Evolutionary conservation across 1,140 invertebrate species (phyloP).

Genomic region (Fopius arisanus): DNA sequence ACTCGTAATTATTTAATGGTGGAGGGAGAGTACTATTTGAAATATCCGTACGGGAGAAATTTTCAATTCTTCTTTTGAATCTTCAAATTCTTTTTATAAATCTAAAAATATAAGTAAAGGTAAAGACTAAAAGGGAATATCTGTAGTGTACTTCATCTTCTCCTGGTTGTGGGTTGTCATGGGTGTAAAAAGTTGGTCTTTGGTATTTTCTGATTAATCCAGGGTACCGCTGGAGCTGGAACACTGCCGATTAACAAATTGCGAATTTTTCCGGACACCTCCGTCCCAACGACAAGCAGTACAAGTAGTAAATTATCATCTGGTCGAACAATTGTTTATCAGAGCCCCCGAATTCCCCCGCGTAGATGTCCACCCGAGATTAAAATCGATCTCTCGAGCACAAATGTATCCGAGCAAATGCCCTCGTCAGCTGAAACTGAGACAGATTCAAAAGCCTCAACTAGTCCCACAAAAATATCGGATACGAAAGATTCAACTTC

Average conservation of each 20-base stretch:
- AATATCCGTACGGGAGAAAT: no score
- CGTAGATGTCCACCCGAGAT: constrained; percentile 49
- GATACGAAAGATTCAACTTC: background rate
- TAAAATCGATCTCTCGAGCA: background rate
- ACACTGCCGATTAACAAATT: constrained; percentile 56
- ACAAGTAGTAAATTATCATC: constrained; percentile 17
- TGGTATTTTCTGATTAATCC: constrained; percentile 36
- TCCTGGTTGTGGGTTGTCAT: constrained; percentile 31
- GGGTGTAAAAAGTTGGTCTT: constrained; percentile 45
- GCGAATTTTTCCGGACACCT: constrained; percentile 42
- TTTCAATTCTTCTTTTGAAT: no score
- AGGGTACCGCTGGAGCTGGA: constrained; percentile 61
- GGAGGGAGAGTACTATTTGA: background rate
- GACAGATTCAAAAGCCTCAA: constrained; percentile 6
- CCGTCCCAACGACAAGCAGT: constrained; percentile 52
- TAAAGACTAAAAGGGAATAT: background rate
- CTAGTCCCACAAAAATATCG: background rate
- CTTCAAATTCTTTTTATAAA: no score
- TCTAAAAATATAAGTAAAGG: no score
- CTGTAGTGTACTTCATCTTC: background rate
- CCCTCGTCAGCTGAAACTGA: constrained; percentile 21
- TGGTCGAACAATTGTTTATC: constrained; percentile 52
- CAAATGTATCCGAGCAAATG: constrained; percentile 14
- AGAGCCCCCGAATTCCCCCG: constrained; percentile 54
- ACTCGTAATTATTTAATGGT: background rate